Conservation (phyloP, 2,888 invertebrate genomes). For the Metallyticus violacea region DNA sequence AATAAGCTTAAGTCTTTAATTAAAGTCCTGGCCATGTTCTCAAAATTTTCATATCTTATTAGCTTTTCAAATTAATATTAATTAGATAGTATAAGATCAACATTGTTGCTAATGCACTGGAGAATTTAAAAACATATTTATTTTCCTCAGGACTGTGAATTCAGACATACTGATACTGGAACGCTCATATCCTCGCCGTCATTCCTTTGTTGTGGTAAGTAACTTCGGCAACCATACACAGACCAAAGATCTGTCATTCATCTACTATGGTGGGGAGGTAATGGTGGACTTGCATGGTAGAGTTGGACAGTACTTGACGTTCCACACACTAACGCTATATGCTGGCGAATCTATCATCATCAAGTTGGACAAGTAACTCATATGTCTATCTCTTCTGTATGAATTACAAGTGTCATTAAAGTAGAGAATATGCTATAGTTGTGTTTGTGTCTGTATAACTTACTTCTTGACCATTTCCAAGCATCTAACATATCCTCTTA, state of each 20-base stretch:
- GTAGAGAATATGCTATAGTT: background rate
- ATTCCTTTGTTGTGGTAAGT: constrained; percentile 71
- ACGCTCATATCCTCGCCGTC: constrained; percentile 74
- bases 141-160: constrained; percentile 33
- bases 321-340: constrained; percentile 53
- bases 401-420: background rate
- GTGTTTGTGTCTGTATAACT: background rate
- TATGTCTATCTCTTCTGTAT: too few relatives aligned
- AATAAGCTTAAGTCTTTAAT: too few relatives aligned
- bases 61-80: too few relatives aligned
- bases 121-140: too few relatives aligned
- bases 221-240: constrained; percentile 64
- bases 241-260: constrained; percentile 67
- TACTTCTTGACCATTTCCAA: background rate
- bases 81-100: too few relatives aligned
- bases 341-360: constrained; percentile 63
- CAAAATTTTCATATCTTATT: background rate
- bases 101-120: too few relatives aligned
- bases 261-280: constrained; percentile 71
- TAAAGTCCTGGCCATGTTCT: too few relatives aligned
- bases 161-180: constrained; percentile 64
- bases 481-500: too few relatives aligned
- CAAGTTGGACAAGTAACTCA: constrained; percentile 58
- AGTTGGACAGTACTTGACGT: constrained; percentile 49
- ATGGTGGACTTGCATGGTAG: constrained; percentile 54